Evolutionary conservation across 2,888 invertebrate species (phyloP).

Genomic region (Protonemura montana): DNA sequence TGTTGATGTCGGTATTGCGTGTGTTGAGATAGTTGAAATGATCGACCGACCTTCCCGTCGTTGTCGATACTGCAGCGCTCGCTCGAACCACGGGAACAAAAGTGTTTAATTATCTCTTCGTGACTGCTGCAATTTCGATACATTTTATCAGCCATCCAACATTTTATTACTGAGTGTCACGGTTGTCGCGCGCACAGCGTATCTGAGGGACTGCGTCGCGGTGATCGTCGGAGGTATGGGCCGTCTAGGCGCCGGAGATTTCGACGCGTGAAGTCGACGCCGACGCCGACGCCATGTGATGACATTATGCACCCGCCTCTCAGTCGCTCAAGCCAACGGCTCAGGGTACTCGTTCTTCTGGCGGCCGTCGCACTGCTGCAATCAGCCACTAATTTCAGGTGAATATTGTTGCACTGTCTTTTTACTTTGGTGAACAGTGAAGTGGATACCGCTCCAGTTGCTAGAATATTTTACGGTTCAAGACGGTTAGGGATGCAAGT

Average conservation of each 20-base stretch:
- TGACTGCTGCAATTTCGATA: constrained; percentile 14
- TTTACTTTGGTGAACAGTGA: no score
- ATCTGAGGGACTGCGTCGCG: neutral
- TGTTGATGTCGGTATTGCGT: constrained; percentile 15
- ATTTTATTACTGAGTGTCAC: neutral
- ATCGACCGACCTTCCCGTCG: constrained; percentile 21
- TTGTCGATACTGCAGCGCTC: neutral
- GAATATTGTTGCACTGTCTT: neutral
- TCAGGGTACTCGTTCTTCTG: constrained; percentile 47
- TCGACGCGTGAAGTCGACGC: constrained; percentile 2
- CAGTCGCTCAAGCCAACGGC: constrained; percentile 44
- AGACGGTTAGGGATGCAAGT: no score
- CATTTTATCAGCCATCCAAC: neutral
- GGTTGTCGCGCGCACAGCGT: neutral
- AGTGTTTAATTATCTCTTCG: constrained; percentile 22
- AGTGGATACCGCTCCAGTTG: no score
- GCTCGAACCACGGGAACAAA: neutral
- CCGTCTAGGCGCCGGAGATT: neutral
- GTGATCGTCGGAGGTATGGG: neutral
- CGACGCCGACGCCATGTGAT: constrained; percentile 40
- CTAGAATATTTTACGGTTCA: no score
- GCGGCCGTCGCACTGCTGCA: constrained; percentile 45
- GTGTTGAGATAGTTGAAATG: constrained; percentile 9
- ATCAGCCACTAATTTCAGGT: constrained; percentile 46
- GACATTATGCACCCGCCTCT: constrained; percentile 45